A percentile compares a stretch with the other conserved stretches of the same genome.
Conservation (phyloP, 2,113 vertebrate genomes). For the Myotis yumanensis region DNA sequence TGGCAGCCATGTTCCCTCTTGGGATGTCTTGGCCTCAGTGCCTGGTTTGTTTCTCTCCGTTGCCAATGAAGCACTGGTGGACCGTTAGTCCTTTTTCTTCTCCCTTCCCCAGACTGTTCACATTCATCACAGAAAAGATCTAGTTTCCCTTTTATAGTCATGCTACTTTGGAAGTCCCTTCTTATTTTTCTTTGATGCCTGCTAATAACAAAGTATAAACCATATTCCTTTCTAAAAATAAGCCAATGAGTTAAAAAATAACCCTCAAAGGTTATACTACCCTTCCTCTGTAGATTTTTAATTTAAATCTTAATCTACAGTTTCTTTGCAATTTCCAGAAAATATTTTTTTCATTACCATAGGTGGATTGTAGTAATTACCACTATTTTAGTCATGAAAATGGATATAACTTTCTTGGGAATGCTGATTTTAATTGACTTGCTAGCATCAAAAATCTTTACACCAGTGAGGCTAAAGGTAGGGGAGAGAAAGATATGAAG, state of each 20-base stretch:
- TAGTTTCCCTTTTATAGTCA: constrained; percentile 7
- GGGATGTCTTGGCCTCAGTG: not conserved
- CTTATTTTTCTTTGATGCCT: not conserved
- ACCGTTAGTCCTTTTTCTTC: not conserved
- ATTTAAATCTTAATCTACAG: constrained; percentile 22
- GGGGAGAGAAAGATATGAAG: not conserved
- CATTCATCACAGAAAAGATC: not conserved
- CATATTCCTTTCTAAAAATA: constrained; percentile 4
- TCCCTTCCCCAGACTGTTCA: not conserved
- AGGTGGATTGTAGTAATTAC: constrained; percentile 25
- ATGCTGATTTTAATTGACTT: constrained; percentile 38
- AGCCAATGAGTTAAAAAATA: constrained; percentile 6
- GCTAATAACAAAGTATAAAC: constrained; percentile 4
- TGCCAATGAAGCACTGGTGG: not conserved
- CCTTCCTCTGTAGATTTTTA: constrained; percentile 1
- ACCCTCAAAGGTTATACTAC: not conserved
- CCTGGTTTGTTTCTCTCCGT: not conserved
- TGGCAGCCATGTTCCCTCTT: not conserved
- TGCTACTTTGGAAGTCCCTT: not conserved
- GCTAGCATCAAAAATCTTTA: not conserved
- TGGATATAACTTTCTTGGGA: constrained; percentile 32
- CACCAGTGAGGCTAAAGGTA: not conserved
- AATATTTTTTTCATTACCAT: constrained; percentile 26
- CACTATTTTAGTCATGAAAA: constrained; percentile 45
- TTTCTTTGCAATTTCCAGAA: constrained; percentile 53